phyloP scores from a whole-genome alignment of 2,113 vertebrate genomes.

The Stigmatopora nigra region DNA sequence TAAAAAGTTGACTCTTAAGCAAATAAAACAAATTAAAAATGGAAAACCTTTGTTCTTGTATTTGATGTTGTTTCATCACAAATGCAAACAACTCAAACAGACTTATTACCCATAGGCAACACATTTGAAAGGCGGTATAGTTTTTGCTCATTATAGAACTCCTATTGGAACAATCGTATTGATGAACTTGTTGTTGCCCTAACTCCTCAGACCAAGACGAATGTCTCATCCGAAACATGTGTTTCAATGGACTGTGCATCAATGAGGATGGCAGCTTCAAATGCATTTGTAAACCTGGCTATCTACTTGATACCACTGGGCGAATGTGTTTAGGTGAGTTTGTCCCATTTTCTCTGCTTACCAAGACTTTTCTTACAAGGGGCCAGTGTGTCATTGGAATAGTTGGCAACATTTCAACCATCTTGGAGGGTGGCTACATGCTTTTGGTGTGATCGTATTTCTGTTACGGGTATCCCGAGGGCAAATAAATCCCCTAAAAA shows the following conservation, averaged over 20 bases:
- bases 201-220: conserved; percentile 86
- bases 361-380: not conserved
- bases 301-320: conserved; percentile 71
- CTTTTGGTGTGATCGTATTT: conserved; percentile 38
- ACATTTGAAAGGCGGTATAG: too few species aligned
- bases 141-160: too few species aligned
- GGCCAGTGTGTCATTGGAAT: conserved; percentile 7
- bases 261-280: conserved; percentile 98
- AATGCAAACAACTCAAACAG: not conserved
- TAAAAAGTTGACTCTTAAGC: too few species aligned
- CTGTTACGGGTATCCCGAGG: conserved; percentile 33
- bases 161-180: not conserved
- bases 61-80: not conserved
- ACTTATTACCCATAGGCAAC: too few species aligned
- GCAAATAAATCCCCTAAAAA: conserved; percentile 53
- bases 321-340: conserved; percentile 71
- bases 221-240: conserved; percentile 90
- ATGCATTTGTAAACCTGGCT: conserved; percentile 95
- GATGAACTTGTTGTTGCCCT: conserved; percentile 4
- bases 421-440: conserved; percentile 28
- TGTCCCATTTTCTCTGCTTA: conserved; percentile 5
- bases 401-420: conserved; percentile 15
- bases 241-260: conserved; percentile 93
- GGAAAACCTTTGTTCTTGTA: not conserved
- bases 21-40: too few species aligned